Percentiles rank a stretch among this genome's conserved stretches.
Evolutionary conservation across 2,888 invertebrate genomes (phyloP).

Genomic region (Leptinotarsa tumamoca): DNA sequence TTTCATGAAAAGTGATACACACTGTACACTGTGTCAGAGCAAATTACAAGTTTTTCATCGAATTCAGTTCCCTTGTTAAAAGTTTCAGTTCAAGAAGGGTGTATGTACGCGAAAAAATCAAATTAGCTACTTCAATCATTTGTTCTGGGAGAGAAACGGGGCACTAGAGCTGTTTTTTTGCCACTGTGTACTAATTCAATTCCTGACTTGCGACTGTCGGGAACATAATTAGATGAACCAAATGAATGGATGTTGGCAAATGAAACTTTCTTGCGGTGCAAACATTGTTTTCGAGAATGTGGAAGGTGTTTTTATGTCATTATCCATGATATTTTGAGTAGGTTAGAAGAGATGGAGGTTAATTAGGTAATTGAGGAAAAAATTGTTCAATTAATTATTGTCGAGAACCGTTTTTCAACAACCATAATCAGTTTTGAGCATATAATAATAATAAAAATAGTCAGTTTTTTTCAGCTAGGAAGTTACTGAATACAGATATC

Average conservation of each 20-base stretch:
- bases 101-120: background rate
- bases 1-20: too few species aligned
- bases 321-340: too few species aligned
- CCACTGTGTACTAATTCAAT: background rate
- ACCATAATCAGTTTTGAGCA: too few species aligned
- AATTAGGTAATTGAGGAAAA: too few species aligned
- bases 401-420: too few species aligned
- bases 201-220: background rate
- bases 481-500: too few species aligned
- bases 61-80: background rate
- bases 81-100: background rate
- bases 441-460: too few species aligned
- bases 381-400: too few species aligned
- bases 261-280: background rate
- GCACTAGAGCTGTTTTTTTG: background rate
- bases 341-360: too few species aligned
- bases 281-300: background rate
- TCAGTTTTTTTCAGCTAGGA: too few species aligned
- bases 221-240: background rate
- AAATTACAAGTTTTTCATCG: background rate
- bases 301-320: background rate
- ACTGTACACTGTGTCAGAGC: background rate
- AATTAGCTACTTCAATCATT: background rate
- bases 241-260: conserved; percentile 1
- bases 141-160: background rate